phyloP scores from a whole-genome alignment of 2,888 invertebrate species.

The Dexiosoma caninum region DNA sequence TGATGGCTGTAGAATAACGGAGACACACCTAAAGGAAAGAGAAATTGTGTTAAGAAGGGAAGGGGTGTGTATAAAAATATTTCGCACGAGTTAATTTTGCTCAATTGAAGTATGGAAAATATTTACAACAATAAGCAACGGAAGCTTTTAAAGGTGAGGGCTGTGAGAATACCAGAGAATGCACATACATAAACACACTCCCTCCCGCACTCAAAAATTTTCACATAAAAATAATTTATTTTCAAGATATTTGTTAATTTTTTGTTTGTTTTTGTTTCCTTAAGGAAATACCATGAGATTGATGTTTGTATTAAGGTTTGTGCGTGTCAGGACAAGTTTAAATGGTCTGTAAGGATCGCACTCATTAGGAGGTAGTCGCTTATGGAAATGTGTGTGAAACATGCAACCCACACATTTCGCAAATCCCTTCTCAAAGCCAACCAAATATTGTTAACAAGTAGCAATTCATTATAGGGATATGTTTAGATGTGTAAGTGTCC shows the following conservation, averaged over 20 bases:
- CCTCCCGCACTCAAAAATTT: conserved; percentile 11
- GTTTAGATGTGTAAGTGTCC: neutral
- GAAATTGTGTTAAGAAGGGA: neutral
- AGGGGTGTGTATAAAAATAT: conserved; percentile 52
- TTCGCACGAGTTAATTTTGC: conserved; percentile 63
- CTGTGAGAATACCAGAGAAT: conserved; percentile 5
- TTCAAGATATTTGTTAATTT: conserved; percentile 56
- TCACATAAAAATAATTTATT: conserved; percentile 41
- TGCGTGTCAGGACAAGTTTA: neutral
- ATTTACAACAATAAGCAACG: conserved; percentile 37
- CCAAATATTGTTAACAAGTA: conserved; percentile 49
- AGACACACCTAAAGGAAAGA: conserved; percentile 15
- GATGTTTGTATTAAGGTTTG: conserved; percentile 17
- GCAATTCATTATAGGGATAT: conserved; percentile 57
- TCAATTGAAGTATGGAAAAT: conserved; percentile 35
- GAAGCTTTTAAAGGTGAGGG: conserved; percentile 61
- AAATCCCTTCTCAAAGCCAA: neutral
- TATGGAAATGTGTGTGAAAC: conserved; percentile 48
- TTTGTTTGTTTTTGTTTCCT: conserved; percentile 57
- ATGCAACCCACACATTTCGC: conserved; percentile 48
- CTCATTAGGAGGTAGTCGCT: neutral
- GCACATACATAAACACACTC: conserved; percentile 40
- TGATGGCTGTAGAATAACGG: neutral
- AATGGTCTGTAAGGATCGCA: conserved; percentile 6
- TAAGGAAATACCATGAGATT: conserved; percentile 50